Evolutionary conservation across 2,888 invertebrate species (phyloP), one percentile per base, ranked within the genome.

Genomic region (Ctenicera cuprea): DNA sequence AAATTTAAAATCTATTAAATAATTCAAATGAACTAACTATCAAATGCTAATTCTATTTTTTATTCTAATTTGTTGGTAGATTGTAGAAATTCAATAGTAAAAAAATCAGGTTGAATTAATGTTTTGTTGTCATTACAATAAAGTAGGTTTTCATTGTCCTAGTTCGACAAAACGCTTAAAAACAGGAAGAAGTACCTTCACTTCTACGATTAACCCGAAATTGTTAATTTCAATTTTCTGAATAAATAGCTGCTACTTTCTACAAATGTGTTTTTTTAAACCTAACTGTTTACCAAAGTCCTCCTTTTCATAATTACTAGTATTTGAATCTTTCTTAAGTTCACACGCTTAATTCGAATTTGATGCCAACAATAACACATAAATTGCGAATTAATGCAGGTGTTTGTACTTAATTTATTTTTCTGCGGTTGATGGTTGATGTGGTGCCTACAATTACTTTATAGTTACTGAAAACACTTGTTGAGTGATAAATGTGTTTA

Each of bases 331-430:
- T 33, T 26, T 45, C 16, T 18, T 16, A 33, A 18, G 11, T 45
- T 45, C 45, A 45, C 45, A 45, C 18, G 18, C 16, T 43, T 7
- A 45, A 45, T 16, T 45, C 43, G 43, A 43, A 26, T 3, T 26
- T 26, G 2, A 26, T 26, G 2, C 26, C 26, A 26, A 18, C 45
- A 45, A 45, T 45, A 45, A 45, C 8, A 45, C 14, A 5, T 18
- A 45, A 45, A 45, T 45, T 7, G 18, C 9, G 16, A 45, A 45
- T 45, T 16, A 45, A 45, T 45, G 18, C 45, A 45, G 18, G 18
- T 18, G 45, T 45, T 18, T 45, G 45, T 45, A 16, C 9, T 45
- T 45, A 45, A 45, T 45, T 45, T 45, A n/a, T 43, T 45, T 45
- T 45, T 45, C 45, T 7, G 45, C 16, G 38, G 41, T 14, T 4